Evolutionary conservation across 2,797 vertebrate genomes (phyloP).

Genomic region (Yasuhikotakia modesta): DNA sequence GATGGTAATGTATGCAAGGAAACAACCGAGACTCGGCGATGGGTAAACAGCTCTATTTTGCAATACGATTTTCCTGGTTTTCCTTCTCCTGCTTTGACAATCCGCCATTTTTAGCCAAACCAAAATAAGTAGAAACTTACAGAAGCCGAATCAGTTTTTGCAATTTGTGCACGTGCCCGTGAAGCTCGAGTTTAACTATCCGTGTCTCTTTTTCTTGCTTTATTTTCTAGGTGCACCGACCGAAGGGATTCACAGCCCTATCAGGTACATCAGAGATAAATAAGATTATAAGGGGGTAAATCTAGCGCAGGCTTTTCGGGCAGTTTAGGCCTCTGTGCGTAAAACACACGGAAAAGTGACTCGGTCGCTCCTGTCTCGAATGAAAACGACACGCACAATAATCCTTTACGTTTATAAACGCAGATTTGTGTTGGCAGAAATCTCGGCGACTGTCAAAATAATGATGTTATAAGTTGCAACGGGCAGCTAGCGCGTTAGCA

Average conservation of each 20-base stretch:
- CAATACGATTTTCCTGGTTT: constrained; percentile 71
- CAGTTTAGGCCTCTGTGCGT: constrained; percentile 83
- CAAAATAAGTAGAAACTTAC: constrained; percentile 78
- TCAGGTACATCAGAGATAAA: constrained; percentile 86
- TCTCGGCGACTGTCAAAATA: constrained; percentile 62
- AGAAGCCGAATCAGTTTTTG: constrained; percentile 61
- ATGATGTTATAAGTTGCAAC: constrained; percentile 44
- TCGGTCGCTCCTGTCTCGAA: neutral
- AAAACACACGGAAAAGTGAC: constrained; percentile 74
- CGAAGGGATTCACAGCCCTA: constrained; percentile 99
- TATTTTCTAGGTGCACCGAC: constrained; percentile 94
- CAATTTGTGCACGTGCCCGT: constrained; percentile 39
- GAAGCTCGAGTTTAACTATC: constrained; percentile 40
- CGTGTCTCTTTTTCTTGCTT: constrained; percentile 67
- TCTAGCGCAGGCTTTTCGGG: constrained; percentile 86
- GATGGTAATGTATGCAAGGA: constrained; percentile 99
- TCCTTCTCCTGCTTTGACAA: constrained; percentile 74
- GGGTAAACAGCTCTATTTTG: constrained; percentile 86
- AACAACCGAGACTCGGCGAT: constrained; percentile 99
- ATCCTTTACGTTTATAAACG: neutral
- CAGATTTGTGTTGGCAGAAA: neutral
- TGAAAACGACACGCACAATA: constrained; percentile 17
- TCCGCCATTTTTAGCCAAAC: constrained; percentile 91
- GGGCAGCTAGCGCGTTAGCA: constrained; percentile 65
- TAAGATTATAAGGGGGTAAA: constrained; percentile 83